These are phyloP conservation scores for Hydrocynus forskahlii DNA, from an alignment of 2,797 vertebrate species.

Conservation along the genomic window DNA sequence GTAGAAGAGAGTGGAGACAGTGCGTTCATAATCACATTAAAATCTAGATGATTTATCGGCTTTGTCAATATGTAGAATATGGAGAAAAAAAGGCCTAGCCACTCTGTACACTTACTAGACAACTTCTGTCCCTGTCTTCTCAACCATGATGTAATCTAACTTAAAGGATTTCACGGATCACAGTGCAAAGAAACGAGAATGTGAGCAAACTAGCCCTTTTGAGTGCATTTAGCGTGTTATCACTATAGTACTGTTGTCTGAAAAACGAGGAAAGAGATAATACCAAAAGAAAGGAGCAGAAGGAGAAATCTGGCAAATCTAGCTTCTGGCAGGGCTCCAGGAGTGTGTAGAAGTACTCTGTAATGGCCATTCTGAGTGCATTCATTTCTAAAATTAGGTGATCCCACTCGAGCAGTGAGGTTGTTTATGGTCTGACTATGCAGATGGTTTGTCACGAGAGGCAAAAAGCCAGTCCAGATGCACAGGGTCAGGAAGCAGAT, in stretches of 20 bases:
- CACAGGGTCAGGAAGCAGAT: constrained; percentile 34
- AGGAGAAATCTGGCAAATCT: constrained; percentile 22
- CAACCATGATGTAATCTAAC: constrained; percentile 46
- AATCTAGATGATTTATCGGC: constrained; percentile 36
- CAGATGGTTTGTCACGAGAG: constrained; percentile 35
- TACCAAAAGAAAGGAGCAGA: not conserved
- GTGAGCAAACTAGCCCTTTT: constrained; percentile 53
- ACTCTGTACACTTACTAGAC: constrained; percentile 16
- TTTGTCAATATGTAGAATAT: constrained; percentile 36
- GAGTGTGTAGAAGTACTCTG: constrained; percentile 8
- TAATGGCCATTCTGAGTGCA: constrained; percentile 33
- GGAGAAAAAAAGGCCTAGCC: not conserved
- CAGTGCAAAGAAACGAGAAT: constrained; percentile 48
- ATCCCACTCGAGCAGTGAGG: constrained; percentile 20
- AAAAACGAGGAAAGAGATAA: not conserved
- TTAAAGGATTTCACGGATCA: constrained; percentile 56
- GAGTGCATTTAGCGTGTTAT: constrained; percentile 32
- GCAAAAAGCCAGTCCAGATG: constrained; percentile 17
- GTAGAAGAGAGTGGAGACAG: constrained; percentile 28
- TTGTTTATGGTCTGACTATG: constrained; percentile 46
- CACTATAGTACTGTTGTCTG: not conserved
- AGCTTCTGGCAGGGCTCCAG: constrained; percentile 25
- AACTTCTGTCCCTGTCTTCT: constrained; percentile 25
- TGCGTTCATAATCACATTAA: constrained; percentile 9
- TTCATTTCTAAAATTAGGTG: constrained; percentile 44